These are phyloP conservation scores for Anniella stebbinsi DNA, from an alignment of 2,797 vertebrate species.

Conservation along the genomic window DNA sequence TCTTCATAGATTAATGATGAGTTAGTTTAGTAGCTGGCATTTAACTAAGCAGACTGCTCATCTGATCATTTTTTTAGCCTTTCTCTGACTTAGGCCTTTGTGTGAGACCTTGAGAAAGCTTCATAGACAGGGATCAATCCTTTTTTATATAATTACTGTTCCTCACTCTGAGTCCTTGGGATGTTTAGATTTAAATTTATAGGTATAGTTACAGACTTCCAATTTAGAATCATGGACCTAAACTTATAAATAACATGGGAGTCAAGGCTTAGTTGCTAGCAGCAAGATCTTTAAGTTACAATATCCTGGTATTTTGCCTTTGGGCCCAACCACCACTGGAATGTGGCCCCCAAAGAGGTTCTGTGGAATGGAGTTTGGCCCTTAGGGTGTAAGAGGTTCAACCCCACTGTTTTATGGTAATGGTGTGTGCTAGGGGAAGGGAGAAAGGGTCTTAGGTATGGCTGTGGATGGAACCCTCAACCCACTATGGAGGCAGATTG, in stretches of 20 bases:
- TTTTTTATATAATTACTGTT: constrained; percentile 27
- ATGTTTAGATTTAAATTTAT: constrained; percentile 12
- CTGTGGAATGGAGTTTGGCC: too few relatives aligned
- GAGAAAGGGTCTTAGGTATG: not conserved
- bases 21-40: constrained; percentile 4
- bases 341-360: too few relatives aligned
- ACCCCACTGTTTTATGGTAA: too few relatives aligned
- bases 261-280: too few relatives aligned
- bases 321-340: too few relatives aligned
- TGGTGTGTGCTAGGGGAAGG: not conserved
- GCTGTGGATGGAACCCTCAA: too few relatives aligned
- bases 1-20: not conserved
- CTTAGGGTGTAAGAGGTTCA: too few relatives aligned
- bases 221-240: not conserved
- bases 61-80: not conserved
- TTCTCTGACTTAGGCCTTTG: constrained; percentile 8
- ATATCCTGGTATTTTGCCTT: too few relatives aligned
- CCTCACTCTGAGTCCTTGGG: not conserved
- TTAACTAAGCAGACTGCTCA: constrained; percentile 23
- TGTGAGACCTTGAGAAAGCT: not conserved
- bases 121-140: not conserved
- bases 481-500: too few relatives aligned
- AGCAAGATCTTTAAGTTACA: too few relatives aligned
- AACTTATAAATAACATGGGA: not conserved
- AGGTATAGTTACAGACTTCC: not conserved